A percentile compares a stretch with the other conserved stretches of the same genome.
Conservation (phyloP, 1,140 invertebrate genomes). For the Sinonovacula constricta region DNA sequence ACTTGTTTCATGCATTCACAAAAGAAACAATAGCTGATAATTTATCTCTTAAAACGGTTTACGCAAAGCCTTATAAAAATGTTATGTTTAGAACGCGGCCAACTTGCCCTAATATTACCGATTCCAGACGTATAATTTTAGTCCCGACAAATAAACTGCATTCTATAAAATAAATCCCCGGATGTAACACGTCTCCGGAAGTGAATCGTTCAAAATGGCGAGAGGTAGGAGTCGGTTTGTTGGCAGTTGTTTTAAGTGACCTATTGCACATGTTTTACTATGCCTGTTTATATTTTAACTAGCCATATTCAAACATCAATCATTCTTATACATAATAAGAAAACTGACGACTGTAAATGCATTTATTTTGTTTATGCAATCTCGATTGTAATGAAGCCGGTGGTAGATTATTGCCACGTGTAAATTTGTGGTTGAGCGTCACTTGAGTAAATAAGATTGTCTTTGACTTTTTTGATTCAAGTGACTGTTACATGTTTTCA, state of each 20-base stretch:
- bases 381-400: neutral
- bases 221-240: slow-evolving; percentile 17
- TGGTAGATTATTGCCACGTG: slow-evolving; percentile 17
- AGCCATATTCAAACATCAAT: neutral
- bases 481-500: neutral
- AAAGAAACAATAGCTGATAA: too few relatives aligned
- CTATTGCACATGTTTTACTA: neutral
- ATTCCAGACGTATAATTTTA: too few relatives aligned
- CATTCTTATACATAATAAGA: neutral
- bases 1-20: too few relatives aligned
- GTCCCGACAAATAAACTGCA: too few relatives aligned
- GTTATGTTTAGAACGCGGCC: too few relatives aligned
- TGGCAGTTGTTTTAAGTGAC: neutral
- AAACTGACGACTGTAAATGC: too few relatives aligned
- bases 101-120: too few relatives aligned
- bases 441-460: slow-evolving; percentile 67
- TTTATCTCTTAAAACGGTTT: too few relatives aligned
- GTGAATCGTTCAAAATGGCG: slow-evolving; percentile 35
- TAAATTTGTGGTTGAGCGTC: neutral
- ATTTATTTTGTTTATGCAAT: neutral
- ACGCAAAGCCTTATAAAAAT: too few relatives aligned
- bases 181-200: slow-evolving; percentile 40
- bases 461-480: slow-evolving; percentile 15
- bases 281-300: neutral
- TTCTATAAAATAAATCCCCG: too few relatives aligned